Evolutionary conservation across 2,113 vertebrate species (phyloP).

Genomic region (Halichoeres trimaculatus): DNA sequence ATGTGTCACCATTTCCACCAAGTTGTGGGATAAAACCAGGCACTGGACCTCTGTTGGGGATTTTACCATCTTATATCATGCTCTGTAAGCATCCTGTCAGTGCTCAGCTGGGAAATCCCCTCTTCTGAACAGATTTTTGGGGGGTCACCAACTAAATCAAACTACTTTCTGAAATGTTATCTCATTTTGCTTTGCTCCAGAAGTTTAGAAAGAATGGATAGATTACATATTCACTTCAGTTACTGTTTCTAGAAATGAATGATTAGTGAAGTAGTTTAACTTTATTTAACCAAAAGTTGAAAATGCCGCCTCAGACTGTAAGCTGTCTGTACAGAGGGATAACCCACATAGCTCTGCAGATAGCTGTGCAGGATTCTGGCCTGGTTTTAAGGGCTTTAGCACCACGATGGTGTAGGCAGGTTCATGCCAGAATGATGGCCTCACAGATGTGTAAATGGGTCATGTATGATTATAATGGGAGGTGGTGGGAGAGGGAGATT

Average conservation of each 20-base stretch:
- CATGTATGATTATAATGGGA: slow-evolving; percentile 26
- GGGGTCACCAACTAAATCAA: background rate
- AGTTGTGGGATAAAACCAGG: slow-evolving; percentile 2
- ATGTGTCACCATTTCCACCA: slow-evolving; percentile 20
- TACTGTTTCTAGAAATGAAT: background rate
- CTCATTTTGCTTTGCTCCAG: background rate
- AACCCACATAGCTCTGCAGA: slow-evolving; percentile 18
- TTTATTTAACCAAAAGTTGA: background rate
- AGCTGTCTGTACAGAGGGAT: slow-evolving; percentile 14
- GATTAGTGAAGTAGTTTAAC: slow-evolving; percentile 12
- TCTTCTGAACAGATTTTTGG: background rate
- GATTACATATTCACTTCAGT: background rate
- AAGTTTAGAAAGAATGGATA: no score
- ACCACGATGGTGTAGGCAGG: slow-evolving; percentile 10
- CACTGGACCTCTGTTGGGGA: background rate
- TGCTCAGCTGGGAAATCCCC: slow-evolving; percentile 22
- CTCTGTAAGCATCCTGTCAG: background rate
- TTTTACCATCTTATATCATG: slow-evolving; percentile 16
- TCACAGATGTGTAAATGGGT: slow-evolving; percentile 64
- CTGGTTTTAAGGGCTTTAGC: slow-evolving; percentile 51
- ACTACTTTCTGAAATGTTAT: slow-evolving; percentile 4
- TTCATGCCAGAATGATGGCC: slow-evolving; percentile 3
- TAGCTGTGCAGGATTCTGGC: slow-evolving; percentile 37
- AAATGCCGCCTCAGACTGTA: slow-evolving; percentile 1
- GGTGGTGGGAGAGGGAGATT: slow-evolving; percentile 7